phyloP scores from a whole-genome alignment of 2,113 vertebrate genomes.

The Raja brachyura region DNA sequence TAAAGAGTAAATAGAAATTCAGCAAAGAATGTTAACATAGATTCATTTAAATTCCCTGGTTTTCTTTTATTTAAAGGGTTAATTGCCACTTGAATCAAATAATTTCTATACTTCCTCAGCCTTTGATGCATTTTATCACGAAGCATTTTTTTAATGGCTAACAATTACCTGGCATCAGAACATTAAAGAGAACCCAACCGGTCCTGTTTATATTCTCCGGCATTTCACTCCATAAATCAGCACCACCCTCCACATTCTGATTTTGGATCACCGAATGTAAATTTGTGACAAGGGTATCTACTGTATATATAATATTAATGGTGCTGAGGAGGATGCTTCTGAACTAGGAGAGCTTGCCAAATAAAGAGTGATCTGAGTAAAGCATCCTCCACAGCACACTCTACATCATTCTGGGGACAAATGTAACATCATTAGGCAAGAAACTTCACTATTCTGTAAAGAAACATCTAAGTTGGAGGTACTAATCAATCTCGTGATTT shows the following conservation, averaged over 20 bases:
- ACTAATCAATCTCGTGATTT: slow-evolving; percentile 79
- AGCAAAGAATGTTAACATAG: background rate
- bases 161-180: slow-evolving; percentile 40
- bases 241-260: slow-evolving; percentile 63
- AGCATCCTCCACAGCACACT: slow-evolving; percentile 58
- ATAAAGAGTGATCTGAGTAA: slow-evolving; percentile 77
- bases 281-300: slow-evolving; percentile 94
- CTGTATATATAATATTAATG: slow-evolving; percentile 95
- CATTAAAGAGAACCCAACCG: slow-evolving; percentile 75
- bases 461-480: slow-evolving; percentile 73
- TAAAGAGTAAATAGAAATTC: background rate
- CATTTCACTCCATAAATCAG: slow-evolving; percentile 80
- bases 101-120: slow-evolving; percentile 12
- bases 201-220: slow-evolving; percentile 69
- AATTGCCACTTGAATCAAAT: slow-evolving; percentile 31
- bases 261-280: slow-evolving; percentile 79
- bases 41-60: background rate
- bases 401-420: slow-evolving; percentile 79
- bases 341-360: slow-evolving; percentile 71
- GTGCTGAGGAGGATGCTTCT: slow-evolving; percentile 68
- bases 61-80: slow-evolving; percentile 1
- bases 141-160: slow-evolving; percentile 28
- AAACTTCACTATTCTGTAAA: slow-evolving; percentile 73
- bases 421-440: slow-evolving; percentile 88
- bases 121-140: slow-evolving; percentile 19